A percentile compares a stretch with the other conserved stretches of the same genome.
Evolutionary conservation across 2,113 vertebrate species (phyloP).

Genomic region (Columba janthina): DNA sequence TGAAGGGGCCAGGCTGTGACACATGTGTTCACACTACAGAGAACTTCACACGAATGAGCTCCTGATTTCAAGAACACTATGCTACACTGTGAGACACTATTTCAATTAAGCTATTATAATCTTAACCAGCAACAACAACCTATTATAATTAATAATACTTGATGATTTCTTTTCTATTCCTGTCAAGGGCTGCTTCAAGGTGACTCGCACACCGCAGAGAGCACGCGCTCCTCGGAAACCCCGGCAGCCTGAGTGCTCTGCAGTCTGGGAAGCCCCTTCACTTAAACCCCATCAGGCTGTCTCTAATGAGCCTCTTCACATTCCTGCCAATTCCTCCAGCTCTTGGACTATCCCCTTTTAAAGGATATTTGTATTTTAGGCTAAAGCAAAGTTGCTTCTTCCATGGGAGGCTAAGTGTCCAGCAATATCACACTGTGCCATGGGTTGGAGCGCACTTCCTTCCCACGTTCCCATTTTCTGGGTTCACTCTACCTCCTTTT

Average conservation of each 20-base stretch:
- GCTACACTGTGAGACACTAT: not conserved
- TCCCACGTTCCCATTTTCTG: not conserved
- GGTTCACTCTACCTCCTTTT: not conserved
- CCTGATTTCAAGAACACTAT: not conserved
- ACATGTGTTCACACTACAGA: not conserved
- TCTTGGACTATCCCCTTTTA: not conserved
- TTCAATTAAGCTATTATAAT: slow-evolving; percentile 46
- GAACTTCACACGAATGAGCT: not conserved
- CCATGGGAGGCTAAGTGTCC: not conserved
- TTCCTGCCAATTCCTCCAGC: not conserved
- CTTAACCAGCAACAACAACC: slow-evolving; percentile 39
- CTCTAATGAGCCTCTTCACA: not conserved
- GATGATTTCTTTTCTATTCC: slow-evolving; percentile 31
- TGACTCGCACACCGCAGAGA: not conserved
- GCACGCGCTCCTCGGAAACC: not conserved
- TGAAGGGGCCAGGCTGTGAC: not conserved
- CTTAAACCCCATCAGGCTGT: not conserved
- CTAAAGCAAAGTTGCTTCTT: not conserved
- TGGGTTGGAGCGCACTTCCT: not conserved
- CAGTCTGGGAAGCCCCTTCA: not conserved
- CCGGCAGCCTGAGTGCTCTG: not conserved
- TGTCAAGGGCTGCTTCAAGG: slow-evolving; percentile 38
- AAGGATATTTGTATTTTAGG: not conserved
- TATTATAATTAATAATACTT: slow-evolving; percentile 57
- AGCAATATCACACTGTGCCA: not conserved